Percentiles rank a stretch among this genome's conserved stretches.
These are phyloP conservation scores for Meta bourneti DNA, from an alignment of 2,888 invertebrate species.

Conservation along the genomic window DNA sequence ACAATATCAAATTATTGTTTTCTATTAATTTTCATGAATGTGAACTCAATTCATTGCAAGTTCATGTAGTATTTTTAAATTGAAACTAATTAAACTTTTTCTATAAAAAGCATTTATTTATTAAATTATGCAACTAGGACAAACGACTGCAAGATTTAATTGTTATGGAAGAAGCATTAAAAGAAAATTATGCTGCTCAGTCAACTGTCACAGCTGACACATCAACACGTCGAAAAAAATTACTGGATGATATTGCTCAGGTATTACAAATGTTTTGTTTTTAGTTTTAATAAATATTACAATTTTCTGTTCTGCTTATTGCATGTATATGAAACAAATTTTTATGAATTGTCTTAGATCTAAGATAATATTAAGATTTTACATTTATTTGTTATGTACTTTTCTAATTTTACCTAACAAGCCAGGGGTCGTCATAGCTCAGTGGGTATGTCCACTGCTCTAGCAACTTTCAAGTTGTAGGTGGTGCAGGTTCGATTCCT, in stretches of 20 bases:
- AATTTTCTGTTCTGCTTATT: not conserved
- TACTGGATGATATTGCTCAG: conserved; percentile 66
- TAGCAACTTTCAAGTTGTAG: too few species aligned
- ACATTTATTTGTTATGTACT: not conserved
- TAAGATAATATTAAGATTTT: not conserved
- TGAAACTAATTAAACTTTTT: not conserved
- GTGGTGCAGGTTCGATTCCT: too few species aligned
- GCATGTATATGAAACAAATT: not conserved
- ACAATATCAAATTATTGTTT: not conserved
- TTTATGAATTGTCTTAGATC: not conserved
- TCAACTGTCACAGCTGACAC: conserved; percentile 39
- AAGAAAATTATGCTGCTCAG: conserved; percentile 57
- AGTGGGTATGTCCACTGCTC: too few species aligned
- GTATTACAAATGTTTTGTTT: conserved; percentile 25
- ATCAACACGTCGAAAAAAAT: conserved; percentile 51
- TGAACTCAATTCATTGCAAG: too few species aligned
- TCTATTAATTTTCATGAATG: too few species aligned
- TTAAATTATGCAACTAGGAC: conserved; percentile 33
- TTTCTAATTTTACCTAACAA: not conserved
- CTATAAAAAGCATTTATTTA: not conserved
- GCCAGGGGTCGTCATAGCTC: not conserved
- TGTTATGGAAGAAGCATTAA: conserved; percentile 72
- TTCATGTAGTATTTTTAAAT: not conserved
- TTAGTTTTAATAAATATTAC: not conserved
- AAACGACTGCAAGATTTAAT: conserved; percentile 64